Percentiles rank a stretch among this genome's conserved stretches.
Conservation (phyloP, 2,888 invertebrate genomes). For the Limnephilus rhombicus region DNA sequence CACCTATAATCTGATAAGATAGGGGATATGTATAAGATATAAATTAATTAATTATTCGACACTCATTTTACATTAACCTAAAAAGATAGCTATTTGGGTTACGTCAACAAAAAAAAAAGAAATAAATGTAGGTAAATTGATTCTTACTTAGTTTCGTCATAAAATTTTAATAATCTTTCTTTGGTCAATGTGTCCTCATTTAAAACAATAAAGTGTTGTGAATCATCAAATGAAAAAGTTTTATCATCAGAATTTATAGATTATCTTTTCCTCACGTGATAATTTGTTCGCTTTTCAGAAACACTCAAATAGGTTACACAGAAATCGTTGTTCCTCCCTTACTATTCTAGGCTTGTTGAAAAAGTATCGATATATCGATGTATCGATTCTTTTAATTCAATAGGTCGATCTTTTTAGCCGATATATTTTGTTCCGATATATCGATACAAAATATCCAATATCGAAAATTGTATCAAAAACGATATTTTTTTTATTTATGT, state of each 20-base stretch:
- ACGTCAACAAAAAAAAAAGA: neutral
- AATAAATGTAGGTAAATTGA: neutral
- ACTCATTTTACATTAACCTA: neutral
- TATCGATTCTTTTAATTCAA: no score
- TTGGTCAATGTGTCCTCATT: neutral
- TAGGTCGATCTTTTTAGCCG: no score
- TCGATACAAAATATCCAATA: no score
- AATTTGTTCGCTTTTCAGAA: neutral
- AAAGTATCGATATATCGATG: no score
- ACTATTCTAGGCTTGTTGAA: no score
- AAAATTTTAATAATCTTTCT: neutral
- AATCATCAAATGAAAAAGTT: neutral
- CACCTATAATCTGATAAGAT: neutral
- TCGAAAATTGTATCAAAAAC: no score
- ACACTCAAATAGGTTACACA: no score
- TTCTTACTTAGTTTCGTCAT: neutral
- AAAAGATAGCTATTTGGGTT: neutral
- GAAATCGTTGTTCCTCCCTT: no score
- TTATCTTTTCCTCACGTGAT: no score
- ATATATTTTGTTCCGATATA: no score
- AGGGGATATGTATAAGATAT: no score
- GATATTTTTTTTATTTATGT: no score
- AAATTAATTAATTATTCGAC: neutral
- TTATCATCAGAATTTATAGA: neutral
- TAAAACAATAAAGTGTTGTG: neutral